Base-by-base conservation (phyloP, 2,888 invertebrate species). In the Psylliodes chrysocephalus region DNA sequence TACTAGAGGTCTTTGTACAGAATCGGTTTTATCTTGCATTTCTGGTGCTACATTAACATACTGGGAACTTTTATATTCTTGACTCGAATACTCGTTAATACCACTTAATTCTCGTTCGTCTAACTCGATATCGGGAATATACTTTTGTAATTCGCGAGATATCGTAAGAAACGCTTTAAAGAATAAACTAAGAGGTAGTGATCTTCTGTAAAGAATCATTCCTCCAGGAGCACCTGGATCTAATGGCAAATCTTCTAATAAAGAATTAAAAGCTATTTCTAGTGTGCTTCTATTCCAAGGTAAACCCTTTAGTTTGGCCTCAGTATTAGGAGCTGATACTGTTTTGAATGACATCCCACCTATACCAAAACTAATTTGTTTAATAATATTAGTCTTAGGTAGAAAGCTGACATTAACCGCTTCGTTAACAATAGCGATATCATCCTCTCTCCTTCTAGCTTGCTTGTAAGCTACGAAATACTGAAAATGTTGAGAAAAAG, bases 331-430 rank as follows among this genome's bases (percentile, higher is more conserved):
- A 0, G 94, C 92, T 77, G 91, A 83, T 49, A 92, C 87, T 0
- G 95, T 95, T 1, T 89, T 93, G 3, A 94, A 91, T 0, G 94
- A 95, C 95, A 98, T 94, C 25, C 97, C 98, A 59, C 98, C 97
- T 78, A 89, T 97, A n/a, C 93, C 91, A 67, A 96, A 81, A 59
- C 85, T 84, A 22, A 91, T 86, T 42, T 89, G 83, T 56, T 86
- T 80, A 30, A 95, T 85, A 8, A 69, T 56, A 96, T 96, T 63
- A 1, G 72, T 62, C 35, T 82, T 77, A 2, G 84, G 77, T 73
- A 88, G 81, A 66, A 96, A 88, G 46, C 78, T 82, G 0, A 96
- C 87, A 77, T 90, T 90, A 69, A 96, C 86, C 0, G 92, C 92
- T 60, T 92, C 90, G 76, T 96, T 98, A 0, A 97, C 97, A 72